These are phyloP conservation scores for Xyliphius kryptos DNA, from an alignment of 2,113 vertebrate species.

Conservation along the genomic window DNA sequence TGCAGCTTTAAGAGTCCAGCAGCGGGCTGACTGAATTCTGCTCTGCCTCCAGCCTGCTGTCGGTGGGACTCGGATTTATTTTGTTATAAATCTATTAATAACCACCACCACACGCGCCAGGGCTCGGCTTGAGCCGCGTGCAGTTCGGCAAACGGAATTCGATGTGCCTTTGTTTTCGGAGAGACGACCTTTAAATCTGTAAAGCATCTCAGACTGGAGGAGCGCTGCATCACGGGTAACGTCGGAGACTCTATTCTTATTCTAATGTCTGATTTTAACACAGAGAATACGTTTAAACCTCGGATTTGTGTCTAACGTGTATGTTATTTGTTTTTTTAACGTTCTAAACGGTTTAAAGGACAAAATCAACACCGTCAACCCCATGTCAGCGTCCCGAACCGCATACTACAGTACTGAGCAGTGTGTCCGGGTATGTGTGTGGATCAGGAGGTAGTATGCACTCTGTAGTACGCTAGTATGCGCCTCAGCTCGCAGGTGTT, in stretches of 20 bases:
- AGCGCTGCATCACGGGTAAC: slow-evolving; percentile 1
- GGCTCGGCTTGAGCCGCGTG: no score
- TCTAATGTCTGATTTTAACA: no score
- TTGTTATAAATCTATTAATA: no score
- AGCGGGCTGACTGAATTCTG: slow-evolving; percentile 23
- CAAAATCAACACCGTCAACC: not conserved
- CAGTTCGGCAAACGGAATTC: no score
- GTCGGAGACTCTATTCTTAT: not conserved
- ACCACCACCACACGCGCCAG: no score
- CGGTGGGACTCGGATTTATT: no score
- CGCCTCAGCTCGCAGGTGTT: not conserved
- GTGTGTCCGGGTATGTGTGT: not conserved
- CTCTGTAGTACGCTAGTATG: not conserved
- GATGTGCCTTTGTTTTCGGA: no score
- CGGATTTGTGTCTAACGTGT: no score
- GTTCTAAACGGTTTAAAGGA: not conserved
- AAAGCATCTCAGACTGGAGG: not conserved
- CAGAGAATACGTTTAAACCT: no score
- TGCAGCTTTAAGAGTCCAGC: slow-evolving; percentile 43
- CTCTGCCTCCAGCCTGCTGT: no score
- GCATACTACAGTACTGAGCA: not conserved
- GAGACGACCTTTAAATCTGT: no score
- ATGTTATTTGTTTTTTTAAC: not conserved
- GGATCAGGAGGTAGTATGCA: no score
- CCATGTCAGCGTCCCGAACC: not conserved